Evolutionary conservation across 2,797 vertebrate species (phyloP), one percentile per base, ranked within the genome.

Genomic region (Trichosurus vulpecula): DNA sequence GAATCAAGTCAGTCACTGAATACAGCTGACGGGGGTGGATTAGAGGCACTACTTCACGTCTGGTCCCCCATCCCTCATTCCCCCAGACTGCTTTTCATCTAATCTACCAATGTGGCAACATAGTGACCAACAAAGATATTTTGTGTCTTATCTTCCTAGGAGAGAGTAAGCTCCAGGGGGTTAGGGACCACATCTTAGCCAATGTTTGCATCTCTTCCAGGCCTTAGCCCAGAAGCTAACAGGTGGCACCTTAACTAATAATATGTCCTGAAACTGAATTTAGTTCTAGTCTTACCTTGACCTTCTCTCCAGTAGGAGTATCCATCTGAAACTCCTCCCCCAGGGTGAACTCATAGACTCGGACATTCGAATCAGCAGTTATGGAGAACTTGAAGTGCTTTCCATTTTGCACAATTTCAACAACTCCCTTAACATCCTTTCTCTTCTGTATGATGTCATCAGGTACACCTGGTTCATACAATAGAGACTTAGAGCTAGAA

Each of bases 401-500:
- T 1, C 99, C 99, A 0, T 98, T 98, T 96, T 99, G 99, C 94
- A 99, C 99, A 0, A 99, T 99, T 97, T 99, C 99, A 0, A 99
- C 98, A 90, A 98, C 0, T 19, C 99, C 99, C 96, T 99, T 99
- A 57, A 99, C 0, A 58, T 99, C 99, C 98, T 99, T 99, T 55
- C 98, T 99, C 97, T 99, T 99, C 98, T 99, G 98, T 97, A 99
- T 99, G 98, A 99, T 89, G 0, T 99, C 99, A 0, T 99, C 99
- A 0, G 99, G 95, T 93, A 99, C 81, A 95, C 99, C 99, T 99
- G 91, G 1, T 27, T 52, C 52, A 92, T 92, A n/a, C 6, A 47
- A 57, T 0, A 27, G 91, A 91, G 66, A n/a, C 52, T 97, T 30
- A 94, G 66, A 30, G 2, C 66, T 81, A 81, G 74, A 87, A 87